Evolutionary conservation across 1,140 invertebrate genomes (phyloP).

Genomic region (Lepidostoma basale): DNA sequence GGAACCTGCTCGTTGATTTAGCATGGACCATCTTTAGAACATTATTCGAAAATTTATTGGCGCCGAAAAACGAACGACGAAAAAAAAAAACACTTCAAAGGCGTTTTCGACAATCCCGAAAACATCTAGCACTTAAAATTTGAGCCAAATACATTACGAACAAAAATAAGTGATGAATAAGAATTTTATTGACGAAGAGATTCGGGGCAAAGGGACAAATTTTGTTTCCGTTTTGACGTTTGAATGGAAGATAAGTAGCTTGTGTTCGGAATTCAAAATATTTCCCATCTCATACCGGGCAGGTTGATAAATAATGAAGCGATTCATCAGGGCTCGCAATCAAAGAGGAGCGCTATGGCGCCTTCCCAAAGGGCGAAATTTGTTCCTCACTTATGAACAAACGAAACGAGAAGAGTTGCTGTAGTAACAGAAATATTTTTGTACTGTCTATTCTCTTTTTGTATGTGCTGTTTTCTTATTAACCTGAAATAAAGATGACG

Average conservation of each 20-base stretch:
- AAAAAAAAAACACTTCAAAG: background rate
- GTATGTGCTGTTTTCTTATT: too few species aligned
- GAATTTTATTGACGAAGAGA: constrained; percentile 1
- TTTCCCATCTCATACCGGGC: background rate
- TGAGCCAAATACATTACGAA: constrained; percentile 2
- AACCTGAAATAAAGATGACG: too few species aligned
- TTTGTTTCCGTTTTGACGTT: constrained; percentile 27
- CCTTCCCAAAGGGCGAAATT: constrained; percentile 6
- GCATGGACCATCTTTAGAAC: too few species aligned
- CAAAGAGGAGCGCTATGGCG: constrained; percentile 28
- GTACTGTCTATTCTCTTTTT: too few species aligned
- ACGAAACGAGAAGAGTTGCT: too few species aligned
- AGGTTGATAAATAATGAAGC: constrained; percentile 44
- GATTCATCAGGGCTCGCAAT: constrained; percentile 41
- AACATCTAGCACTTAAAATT: constrained; percentile 14
- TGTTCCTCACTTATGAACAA: too few species aligned
- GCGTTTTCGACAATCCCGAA: background rate
- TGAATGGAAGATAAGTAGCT: constrained; percentile 34
- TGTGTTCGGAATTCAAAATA: constrained; percentile 18
- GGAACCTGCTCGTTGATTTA: too few species aligned
- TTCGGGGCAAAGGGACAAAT: constrained; percentile 15
- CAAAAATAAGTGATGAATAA: constrained; percentile 15
- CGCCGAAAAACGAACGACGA: too few species aligned
- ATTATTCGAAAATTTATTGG: too few species aligned
- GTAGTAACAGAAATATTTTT: too few species aligned